Evolutionary conservation across 2,113 vertebrate species (phyloP).

Genomic region (Tragelaphus imberbis): DNA sequence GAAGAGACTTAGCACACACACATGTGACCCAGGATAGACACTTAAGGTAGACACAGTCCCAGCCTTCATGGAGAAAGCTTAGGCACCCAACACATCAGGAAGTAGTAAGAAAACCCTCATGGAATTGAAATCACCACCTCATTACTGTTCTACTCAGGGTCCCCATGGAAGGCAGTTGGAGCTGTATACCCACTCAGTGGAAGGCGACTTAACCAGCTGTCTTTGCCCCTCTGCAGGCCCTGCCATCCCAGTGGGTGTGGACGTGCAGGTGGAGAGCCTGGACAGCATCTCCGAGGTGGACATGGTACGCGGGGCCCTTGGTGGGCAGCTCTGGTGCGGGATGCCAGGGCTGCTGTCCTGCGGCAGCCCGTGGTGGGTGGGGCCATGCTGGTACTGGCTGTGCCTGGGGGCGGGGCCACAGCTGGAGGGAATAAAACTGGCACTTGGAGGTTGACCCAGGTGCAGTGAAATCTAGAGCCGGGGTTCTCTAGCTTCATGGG

Average conservation of each 20-base stretch:
- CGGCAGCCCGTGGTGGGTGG: neutral
- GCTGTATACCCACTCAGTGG: neutral
- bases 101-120: neutral
- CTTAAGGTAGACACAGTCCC: neutral
- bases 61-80: neutral
- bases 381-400: neutral
- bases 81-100: neutral
- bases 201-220: neutral
- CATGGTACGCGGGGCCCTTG: constrained; percentile 90
- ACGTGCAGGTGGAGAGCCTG: constrained; percentile 96
- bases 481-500: neutral
- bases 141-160: neutral
- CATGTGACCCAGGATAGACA: neutral
- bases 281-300: constrained; percentile 98
- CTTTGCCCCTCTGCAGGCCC: constrained; percentile 82
- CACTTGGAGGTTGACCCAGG: neutral
- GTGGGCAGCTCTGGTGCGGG: too few relatives aligned
- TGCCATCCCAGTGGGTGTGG: constrained; percentile 94
- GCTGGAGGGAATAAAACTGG: neutral
- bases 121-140: neutral
- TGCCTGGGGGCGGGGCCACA: neutral
- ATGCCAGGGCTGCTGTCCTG: fast-evolving
- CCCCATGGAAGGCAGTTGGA: fast-evolving
- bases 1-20: neutral
- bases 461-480: neutral